Evolutionary conservation across 2,797 vertebrate genomes (phyloP), one percentile per base, ranked within the genome.

Genomic region (Miichthys miiuy): DNA sequence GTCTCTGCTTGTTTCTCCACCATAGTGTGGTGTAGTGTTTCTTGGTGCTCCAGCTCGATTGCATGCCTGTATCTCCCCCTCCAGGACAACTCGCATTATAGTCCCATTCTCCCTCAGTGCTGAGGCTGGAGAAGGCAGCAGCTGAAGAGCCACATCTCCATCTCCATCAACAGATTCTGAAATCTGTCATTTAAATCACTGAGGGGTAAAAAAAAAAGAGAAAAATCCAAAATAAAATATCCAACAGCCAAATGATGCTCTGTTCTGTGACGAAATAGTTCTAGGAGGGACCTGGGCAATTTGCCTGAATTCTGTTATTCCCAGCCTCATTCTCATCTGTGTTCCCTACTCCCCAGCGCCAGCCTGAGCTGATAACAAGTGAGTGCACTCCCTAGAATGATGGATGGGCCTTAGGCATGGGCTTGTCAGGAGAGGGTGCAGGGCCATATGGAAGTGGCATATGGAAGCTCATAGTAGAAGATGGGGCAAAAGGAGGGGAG

Each of bases 361-460:
- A 88, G 91, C 86, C 93, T 91, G 91, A 93, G 93, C 91, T 92
- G 94, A 95, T 95, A 95, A 95, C 95, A 94, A 95, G 94, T 94
- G 93, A 93, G 89, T 84, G 90, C 91, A 91, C 91, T 91, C 90
- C 87, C 87, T 68, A 56, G 88, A 86, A 91, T 96, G 95, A 96
- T 96, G 94, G 95, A 96, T 96, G 95, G 91, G 88, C 87, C 85
- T 88, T 89, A 90, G 94, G 90, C 89, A 88, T 83, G 87, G 93
- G 91, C 87, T 93, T 96, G 95, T 95, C 95, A 95, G 94, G 91
- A 91, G 92, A 94, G 93, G 95, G 93, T 95, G 93, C 90, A 85
- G 92, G 94, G 93, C 94, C 95, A 96, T 96, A 96, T 96, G 95
- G 95, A 95, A 91, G 92, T 92, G 93, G 94, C 95, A 96, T 96